Evolutionary conservation across 2,888 invertebrate species (phyloP), one percentile per base, ranked within the genome.

Genomic region (Drosophila nr. perissopoda): DNA sequence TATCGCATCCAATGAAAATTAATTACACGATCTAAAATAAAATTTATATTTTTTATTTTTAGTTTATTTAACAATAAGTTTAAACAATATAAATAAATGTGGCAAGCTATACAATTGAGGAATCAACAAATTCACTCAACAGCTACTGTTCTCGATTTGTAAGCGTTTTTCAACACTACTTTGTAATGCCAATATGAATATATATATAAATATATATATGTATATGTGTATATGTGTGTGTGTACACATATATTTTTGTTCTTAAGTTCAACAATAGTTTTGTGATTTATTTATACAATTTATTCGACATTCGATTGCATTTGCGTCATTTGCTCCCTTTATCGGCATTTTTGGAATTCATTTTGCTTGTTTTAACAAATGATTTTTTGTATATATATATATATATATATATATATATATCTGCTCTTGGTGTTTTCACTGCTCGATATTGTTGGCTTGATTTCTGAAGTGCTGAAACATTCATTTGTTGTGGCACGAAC

Each of bases 401-500:
- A 36, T 36, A 2, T 6, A n/a, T 36, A 56, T 38, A 53, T 21
- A 54, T 49, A 53, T 58, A 34, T n/a, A 34, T 34, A 38, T 29
- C 49, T 51, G 38, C 29, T 46, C 2, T 54, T 59, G 33, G 52
- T 65, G 46, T 65, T 62, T 49, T 65, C 66, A 29, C 62, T 70
- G 29, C 60, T 56, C 16, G 46, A 59, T 49, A 49, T 60, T 36
- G 33, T 70, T 70, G 54, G 65, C 75, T 78, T 38, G 53, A 59
- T 74, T 72, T 76, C 69, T 33, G 11, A 70, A 76, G 81, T 79
- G 81, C 70, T 76, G 74, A 82, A 82, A 82, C 76, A 82, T 82
- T 81, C 83, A 82, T 81, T 81, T 70, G 80, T 81, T 80, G 83
- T 76, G 83, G 81, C 83, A 81, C 81, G 81, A 81, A 81, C 81